Percentiles rank a stretch among this genome's conserved stretches.
phyloP scores from a whole-genome alignment of 92 coral and sea anemone species.

The Parazoanthus swiftii region DNA sequence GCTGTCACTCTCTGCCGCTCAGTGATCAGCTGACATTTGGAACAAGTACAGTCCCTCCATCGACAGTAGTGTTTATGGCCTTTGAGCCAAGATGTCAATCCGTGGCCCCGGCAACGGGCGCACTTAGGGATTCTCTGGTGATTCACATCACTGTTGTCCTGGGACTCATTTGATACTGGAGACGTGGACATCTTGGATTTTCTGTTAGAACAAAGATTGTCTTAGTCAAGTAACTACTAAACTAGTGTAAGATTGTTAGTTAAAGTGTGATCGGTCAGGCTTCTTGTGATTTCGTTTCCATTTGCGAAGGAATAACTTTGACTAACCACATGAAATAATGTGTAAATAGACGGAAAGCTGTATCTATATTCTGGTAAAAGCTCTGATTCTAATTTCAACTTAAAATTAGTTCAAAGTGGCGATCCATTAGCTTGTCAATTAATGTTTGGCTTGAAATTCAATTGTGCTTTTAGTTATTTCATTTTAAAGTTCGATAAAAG shows the following conservation, averaged over 20 bases:
- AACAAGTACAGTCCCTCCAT: conserved; percentile 97
- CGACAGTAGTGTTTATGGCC: conserved; percentile 98
- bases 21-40: conserved; percentile 92
- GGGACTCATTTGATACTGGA: conserved; percentile 53
- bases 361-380: conserved; percentile 36
- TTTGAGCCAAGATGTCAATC: conserved; percentile 96
- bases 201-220: not conserved
- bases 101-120: conserved; percentile 98
- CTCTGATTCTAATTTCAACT: conserved; percentile 27
- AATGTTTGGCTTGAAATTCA: conserved; percentile 42
- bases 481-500: conserved; percentile 28
- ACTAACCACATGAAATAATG: conserved; percentile 19
- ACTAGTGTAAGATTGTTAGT: not conserved
- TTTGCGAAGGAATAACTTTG: conserved; percentile 20
- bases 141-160: conserved; percentile 52
- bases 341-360: conserved; percentile 40
- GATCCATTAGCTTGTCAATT: conserved; percentile 46
- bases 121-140: conserved; percentile 96
- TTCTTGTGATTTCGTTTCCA: not conserved
- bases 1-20: conserved; percentile 97
- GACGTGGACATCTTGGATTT: conserved; percentile 32
- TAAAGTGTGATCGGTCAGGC: not conserved
- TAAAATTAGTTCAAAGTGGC: conserved; percentile 39
- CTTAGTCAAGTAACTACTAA: not conserved
- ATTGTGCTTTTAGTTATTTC: conserved; percentile 29